Base-by-base conservation (phyloP, 2,888 invertebrate genomes). In the Nemotelus pantherinus region DNA sequence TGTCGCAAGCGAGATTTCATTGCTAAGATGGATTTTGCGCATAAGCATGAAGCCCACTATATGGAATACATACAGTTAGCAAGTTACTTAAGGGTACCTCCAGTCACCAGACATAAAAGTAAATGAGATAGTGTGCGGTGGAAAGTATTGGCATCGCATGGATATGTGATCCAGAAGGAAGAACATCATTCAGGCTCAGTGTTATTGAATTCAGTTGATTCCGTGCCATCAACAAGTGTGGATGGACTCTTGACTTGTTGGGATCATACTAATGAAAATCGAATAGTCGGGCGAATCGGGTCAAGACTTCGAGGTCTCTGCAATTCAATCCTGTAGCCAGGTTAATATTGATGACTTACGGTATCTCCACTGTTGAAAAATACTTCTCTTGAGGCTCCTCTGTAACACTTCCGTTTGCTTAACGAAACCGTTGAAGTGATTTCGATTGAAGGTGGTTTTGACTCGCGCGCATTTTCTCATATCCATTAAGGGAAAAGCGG, bases 151-250 rank as follows among this genome's bases (percentile, higher is more conserved):
- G 43, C 43, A 70, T 43, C 43, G 41, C 53, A 43, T 63, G 9
- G 63, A 3, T 43, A 0, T 5, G 57, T 43, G 9, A n/a, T 41
- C n/a, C 3, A 63, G 41, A 43, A 63, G 60, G 74, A 63, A 63
- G 39, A 74, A 60, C 50, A 60, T 41, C 47, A 74, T 48, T 60
- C 48, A 63, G 55, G 63, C 9, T 25, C 48, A 39, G 60, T 44
- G 48, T 5, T 64, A 60, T 65, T 48, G 43, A 64, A 76, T 65
- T 76, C 65, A 76, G 76, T 76, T 76, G 76, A 65, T 76, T 65
- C 44, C 47, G 76, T 64, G 44, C 76, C 65, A 63, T 76, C 65
- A 76, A 76, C 76, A 76, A 76, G 76, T 76, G 64, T 65, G 55
- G 76, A 65, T 55, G 76, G 65, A 65, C 45, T 45, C 55, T 43